These are phyloP conservation scores for Cetoscarus ocellatus DNA, from an alignment of 2,797 vertebrate species.

Conservation along the genomic window DNA sequence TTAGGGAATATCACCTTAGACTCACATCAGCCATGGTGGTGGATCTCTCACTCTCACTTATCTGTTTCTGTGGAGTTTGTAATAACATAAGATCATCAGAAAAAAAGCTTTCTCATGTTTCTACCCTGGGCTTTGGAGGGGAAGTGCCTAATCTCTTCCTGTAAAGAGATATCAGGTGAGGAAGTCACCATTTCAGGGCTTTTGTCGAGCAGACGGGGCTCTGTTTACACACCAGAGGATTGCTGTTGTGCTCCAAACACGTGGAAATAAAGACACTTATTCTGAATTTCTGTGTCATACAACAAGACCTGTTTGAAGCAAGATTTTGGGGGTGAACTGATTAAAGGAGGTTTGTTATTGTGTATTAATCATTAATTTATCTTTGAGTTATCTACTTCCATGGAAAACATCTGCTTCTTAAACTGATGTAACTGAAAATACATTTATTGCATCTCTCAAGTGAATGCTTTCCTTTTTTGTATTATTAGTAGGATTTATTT, in stretches of 20 bases:
- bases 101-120: constrained; percentile 72
- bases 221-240: constrained; percentile 51
- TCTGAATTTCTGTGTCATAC: not conserved
- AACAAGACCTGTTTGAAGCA: too few relatives aligned
- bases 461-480: too few relatives aligned
- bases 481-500: too few relatives aligned
- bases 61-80: constrained; percentile 62
- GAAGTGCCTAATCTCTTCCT: constrained; percentile 78
- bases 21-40: constrained; percentile 35
- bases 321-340: too few relatives aligned
- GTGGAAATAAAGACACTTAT: not conserved
- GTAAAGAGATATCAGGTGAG: constrained; percentile 75
- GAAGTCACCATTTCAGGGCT: constrained; percentile 70
- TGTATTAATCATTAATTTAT: too few relatives aligned
- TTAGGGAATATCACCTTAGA: constrained; percentile 34
- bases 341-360: too few relatives aligned
- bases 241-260: constrained; percentile 5
- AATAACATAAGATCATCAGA: constrained; percentile 67
- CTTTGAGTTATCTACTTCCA: too few relatives aligned
- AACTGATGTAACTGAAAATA: too few relatives aligned
- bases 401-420: too few relatives aligned
- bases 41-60: constrained; percentile 43
- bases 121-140: constrained; percentile 68
- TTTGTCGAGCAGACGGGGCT: constrained; percentile 60
- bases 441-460: too few relatives aligned